These are phyloP conservation scores for Eulemur rufifrons DNA, from an alignment of 2,113 vertebrate species.

Conservation along the genomic window DNA sequence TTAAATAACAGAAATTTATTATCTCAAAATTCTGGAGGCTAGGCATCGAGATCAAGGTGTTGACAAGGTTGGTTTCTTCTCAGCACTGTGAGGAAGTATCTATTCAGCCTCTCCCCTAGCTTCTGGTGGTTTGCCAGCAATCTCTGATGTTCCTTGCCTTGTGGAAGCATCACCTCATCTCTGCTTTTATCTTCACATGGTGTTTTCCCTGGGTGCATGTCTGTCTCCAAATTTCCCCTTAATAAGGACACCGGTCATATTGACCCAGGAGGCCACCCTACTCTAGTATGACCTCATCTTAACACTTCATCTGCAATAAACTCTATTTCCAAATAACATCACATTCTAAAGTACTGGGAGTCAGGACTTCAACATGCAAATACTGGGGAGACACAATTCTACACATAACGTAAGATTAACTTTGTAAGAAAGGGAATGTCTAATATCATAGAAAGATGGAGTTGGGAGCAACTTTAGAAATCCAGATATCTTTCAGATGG, in stretches of 20 bases:
- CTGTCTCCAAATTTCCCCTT: neutral
- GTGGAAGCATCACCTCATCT: neutral
- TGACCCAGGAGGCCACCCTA: neutral
- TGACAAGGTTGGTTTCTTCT: neutral
- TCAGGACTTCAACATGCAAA: neutral
- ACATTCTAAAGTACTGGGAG: neutral
- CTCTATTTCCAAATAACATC: neutral
- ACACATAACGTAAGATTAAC: neutral
- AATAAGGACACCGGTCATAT: neutral
- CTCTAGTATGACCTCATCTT: neutral
- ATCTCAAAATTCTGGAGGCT: neutral
- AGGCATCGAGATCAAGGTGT: neutral
- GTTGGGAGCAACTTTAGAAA: neutral
- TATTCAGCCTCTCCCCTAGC: rapidly evolving
- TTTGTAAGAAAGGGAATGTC: neutral
- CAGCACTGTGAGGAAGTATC: neutral
- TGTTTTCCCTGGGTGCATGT: neutral
- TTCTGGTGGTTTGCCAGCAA: neutral
- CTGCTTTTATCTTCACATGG: neutral
- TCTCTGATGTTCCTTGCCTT: neutral
- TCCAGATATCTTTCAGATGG: neutral
- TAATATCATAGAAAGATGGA: neutral
- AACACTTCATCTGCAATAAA: neutral
- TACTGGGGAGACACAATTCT: neutral
- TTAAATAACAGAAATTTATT: neutral